These are phyloP conservation scores for Strigamia crassipes DNA, from an alignment of 2,888 invertebrate genomes.

Conservation along the genomic window DNA sequence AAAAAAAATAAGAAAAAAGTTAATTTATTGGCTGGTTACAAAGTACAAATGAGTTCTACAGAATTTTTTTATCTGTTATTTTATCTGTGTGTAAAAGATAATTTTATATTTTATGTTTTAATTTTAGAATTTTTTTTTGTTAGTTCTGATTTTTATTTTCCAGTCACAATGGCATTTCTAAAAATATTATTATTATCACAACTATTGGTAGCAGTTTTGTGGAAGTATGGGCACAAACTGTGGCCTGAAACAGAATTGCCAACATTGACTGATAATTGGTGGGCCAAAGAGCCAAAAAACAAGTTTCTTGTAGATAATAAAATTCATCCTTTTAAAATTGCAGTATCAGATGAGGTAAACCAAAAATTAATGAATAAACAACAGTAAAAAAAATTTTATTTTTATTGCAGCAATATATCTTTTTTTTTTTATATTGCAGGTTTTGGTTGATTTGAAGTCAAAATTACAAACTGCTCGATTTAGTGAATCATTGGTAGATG, in stretches of 20 bases:
- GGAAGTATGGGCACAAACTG: not conserved
- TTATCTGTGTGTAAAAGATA: no score
- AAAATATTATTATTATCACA: not conserved
- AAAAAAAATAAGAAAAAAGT: no score
- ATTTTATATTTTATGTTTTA: no score
- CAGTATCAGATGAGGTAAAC: not conserved
- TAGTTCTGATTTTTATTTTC: not conserved
- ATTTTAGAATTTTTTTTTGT: no score
- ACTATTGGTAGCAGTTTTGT: not conserved
- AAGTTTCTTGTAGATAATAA: not conserved
- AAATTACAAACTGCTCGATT: slow-evolving; percentile 58
- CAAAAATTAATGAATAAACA: not conserved
- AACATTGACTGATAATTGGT: not conserved
- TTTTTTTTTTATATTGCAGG: slow-evolving; percentile 58
- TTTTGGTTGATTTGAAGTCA: slow-evolving; percentile 63
- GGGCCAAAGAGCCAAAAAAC: not conserved
- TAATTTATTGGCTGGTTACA: no score
- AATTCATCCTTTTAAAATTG: not conserved
- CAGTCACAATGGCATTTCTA: not conserved
- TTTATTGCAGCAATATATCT: no score
- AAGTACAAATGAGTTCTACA: no score
- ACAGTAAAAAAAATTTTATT: no score
- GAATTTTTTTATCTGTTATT: no score
- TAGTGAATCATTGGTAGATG: slow-evolving; percentile 59
- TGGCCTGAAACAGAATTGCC: not conserved